Conservation (phyloP, 2,797 vertebrate genomes). For the Mus minutoides region DNA sequence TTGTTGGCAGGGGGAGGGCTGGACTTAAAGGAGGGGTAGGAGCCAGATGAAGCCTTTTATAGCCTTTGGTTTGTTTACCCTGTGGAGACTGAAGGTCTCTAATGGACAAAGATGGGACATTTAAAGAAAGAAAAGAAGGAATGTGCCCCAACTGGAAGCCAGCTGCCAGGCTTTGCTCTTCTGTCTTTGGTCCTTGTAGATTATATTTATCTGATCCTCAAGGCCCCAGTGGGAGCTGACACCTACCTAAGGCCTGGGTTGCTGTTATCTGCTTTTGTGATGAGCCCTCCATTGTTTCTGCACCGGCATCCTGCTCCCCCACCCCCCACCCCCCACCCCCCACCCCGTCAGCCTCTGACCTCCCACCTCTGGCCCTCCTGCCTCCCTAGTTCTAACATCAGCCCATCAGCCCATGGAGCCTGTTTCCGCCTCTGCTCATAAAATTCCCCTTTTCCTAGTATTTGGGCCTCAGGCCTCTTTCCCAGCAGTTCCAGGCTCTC, state of each 20-base stretch:
- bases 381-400: background rate
- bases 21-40: background rate
- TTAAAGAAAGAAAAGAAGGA: background rate
- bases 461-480: background rate
- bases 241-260: background rate
- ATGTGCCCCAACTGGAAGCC: background rate
- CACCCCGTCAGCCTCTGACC: background rate
- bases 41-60: slow-evolving; percentile 10
- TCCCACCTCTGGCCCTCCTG: background rate
- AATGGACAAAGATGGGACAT: background rate
- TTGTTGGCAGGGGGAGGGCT: background rate
- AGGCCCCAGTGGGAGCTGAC: background rate
- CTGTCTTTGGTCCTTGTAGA: background rate
- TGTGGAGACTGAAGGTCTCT: background rate
- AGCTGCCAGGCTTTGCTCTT: background rate
- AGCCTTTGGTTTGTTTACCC: background rate
- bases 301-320: rapidly evolving
- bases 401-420: background rate
- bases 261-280: background rate
- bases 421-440: background rate
- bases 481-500: background rate
- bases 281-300: background rate
- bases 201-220: background rate
- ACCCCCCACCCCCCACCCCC: too few relatives aligned
- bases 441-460: background rate